These are phyloP conservation scores for Coreoperca whiteheadi DNA, from an alignment of 2,113 vertebrate genomes.

Conservation along the genomic window DNA sequence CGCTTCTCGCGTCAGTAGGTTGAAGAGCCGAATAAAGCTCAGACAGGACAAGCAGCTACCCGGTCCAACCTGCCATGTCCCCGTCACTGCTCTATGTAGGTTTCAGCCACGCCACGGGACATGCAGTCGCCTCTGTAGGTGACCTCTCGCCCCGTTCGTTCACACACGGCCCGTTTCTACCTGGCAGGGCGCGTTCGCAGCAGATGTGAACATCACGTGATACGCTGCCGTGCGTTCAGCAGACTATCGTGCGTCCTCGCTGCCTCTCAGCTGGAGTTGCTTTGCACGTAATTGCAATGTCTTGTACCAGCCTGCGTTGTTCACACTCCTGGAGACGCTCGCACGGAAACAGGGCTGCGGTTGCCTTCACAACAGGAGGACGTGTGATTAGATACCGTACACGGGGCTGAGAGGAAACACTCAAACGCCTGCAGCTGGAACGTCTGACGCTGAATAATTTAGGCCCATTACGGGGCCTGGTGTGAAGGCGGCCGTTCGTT, in stretches of 20 bases:
- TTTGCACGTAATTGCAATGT: background rate
- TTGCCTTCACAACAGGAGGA: constrained; percentile 12
- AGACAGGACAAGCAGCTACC: background rate
- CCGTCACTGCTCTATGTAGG: constrained; percentile 53
- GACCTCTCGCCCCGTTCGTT: background rate
- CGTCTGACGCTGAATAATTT: background rate
- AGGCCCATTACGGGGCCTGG: background rate
- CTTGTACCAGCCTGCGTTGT: background rate
- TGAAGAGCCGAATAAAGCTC: background rate
- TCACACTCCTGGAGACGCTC: background rate
- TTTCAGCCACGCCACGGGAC: constrained; percentile 35
- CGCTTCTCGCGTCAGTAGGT: too few species aligned
- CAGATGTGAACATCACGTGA: constrained; percentile 1
- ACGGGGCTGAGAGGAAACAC: background rate
- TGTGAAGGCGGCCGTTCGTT: too few species aligned
- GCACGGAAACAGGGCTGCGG: background rate
- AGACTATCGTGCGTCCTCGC: background rate
- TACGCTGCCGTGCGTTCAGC: background rate
- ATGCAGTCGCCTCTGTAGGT: constrained; percentile 21
- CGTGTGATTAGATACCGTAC: background rate
- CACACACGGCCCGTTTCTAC: constrained; percentile 4
- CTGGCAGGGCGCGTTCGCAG: background rate
- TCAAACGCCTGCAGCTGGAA: background rate
- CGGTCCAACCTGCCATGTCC: too few species aligned
- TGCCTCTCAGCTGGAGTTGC: constrained; percentile 8